Conservation (phyloP, 1,140 invertebrate species). For the Agrilus planipennis region DNA sequence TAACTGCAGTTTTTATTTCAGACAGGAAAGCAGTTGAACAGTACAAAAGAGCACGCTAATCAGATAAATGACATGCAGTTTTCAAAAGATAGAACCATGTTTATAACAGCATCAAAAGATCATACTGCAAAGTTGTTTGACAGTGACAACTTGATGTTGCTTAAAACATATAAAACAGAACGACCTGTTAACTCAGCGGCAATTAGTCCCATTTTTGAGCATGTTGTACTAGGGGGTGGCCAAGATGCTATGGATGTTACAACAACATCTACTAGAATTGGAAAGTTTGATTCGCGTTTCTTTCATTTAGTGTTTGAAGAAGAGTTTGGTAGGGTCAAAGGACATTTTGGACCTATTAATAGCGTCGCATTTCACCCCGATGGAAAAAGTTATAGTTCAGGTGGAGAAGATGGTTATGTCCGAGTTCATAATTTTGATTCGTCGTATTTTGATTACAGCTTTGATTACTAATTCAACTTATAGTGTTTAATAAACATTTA, state of each 20-base stretch:
- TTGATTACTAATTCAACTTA: conserved; percentile 56
- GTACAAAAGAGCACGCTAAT: conserved; percentile 66
- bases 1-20: conserved; percentile 33
- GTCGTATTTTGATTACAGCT: conserved; percentile 93
- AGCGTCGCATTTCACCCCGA: conserved; percentile 96
- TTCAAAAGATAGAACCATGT: conserved; percentile 87
- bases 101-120: conserved; percentile 93
- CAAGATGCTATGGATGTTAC: conserved; percentile 99
- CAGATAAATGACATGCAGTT: conserved; percentile 94
- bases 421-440: conserved; percentile 93
- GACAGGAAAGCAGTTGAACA: conserved; percentile 69
- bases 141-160: conserved; percentile 62
- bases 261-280: conserved; percentile 86
- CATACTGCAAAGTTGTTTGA: conserved; percentile 91
- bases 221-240: conserved; percentile 92
- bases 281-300: conserved; percentile 97
- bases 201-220: conserved; percentile 86
- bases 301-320: conserved; percentile 99
- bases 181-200: conserved; percentile 93
- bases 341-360: conserved; percentile 99
- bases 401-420: conserved; percentile 98
- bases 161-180: conserved; percentile 95
- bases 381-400: conserved; percentile 92
- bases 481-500: too few relatives aligned
- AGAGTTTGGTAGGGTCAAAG: conserved; percentile 96